Percentiles rank a stretch among this genome's conserved stretches.
These are phyloP conservation scores for Drosophila macrospina DNA, from an alignment of 2,888 invertebrate species.

Conservation along the genomic window DNA sequence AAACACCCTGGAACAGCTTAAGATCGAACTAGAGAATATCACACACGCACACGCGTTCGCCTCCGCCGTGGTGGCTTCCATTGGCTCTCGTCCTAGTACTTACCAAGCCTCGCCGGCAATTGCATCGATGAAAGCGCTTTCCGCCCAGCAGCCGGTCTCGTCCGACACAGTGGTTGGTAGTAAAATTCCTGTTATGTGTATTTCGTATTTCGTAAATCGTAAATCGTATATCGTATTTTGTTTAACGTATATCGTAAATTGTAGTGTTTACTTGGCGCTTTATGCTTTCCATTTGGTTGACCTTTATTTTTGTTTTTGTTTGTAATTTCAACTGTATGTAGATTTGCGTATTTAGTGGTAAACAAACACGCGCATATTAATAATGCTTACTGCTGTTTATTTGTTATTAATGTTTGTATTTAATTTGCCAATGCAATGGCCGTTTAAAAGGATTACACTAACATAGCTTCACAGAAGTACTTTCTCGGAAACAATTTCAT, in stretches of 20 bases:
- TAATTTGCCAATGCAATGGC: constrained; percentile 6
- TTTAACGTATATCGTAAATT: constrained; percentile 18
- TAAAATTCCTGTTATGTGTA: constrained; percentile 46
- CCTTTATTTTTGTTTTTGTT: constrained; percentile 21
- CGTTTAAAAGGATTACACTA: neutral
- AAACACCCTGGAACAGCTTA: constrained; percentile 87
- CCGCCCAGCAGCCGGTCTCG: constrained; percentile 58
- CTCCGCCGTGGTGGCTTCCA: constrained; percentile 77
- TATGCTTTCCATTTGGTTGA: constrained; percentile 30
- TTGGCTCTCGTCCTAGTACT: constrained; percentile 56
- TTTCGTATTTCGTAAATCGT: constrained; percentile 9
- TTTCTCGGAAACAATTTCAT: neutral
- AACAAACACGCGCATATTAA: constrained; percentile 33
- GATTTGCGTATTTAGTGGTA: constrained; percentile 24
- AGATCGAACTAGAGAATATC: constrained; percentile 87
- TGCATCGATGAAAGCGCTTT: constrained; percentile 60
- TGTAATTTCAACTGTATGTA: constrained; percentile 32
- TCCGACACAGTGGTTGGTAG: constrained; percentile 62
- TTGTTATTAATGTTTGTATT: constrained; percentile 50
- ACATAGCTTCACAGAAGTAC: neutral
- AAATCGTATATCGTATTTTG: constrained; percentile 27
- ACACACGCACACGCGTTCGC: constrained; percentile 86
- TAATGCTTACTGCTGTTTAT: constrained; percentile 37
- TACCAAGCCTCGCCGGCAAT: constrained; percentile 69
- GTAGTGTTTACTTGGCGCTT: constrained; percentile 34